phyloP scores from a whole-genome alignment of 2,888 invertebrate species.

The Anticlea derivata region DNA sequence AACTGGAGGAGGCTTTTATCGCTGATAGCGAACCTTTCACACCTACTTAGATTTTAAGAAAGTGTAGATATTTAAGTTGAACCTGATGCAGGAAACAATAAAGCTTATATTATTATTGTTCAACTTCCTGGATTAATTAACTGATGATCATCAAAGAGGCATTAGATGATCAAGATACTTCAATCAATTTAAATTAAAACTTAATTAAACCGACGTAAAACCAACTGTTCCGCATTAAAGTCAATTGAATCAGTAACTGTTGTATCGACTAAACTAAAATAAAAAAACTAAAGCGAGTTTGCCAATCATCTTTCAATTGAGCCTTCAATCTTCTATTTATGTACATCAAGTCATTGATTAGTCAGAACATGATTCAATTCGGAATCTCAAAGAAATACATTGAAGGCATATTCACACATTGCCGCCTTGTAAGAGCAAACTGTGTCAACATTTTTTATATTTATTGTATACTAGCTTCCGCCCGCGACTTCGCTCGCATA shows the following conservation, averaged over 20 bases:
- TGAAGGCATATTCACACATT: constrained; percentile 6
- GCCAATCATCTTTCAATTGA: constrained; percentile 25
- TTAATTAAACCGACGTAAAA: constrained; percentile 22
- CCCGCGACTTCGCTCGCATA: no score
- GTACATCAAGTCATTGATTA: constrained; percentile 19
- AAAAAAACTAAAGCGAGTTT: constrained; percentile 6
- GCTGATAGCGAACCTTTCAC: no score
- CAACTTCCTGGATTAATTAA: constrained; percentile 5
- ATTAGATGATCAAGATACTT: constrained; percentile 12
- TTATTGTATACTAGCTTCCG: constrained; percentile 17
- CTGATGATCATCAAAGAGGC: not conserved
- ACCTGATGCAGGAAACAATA: no score
- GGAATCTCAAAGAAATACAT: constrained; percentile 23
- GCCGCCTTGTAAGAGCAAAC: constrained; percentile 23
- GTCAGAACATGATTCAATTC: constrained; percentile 30
- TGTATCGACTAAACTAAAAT: constrained; percentile 20
- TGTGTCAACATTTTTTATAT: constrained; percentile 32
- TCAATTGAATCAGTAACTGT: constrained; percentile 37
- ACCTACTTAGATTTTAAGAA: no score
- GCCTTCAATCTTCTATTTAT: constrained; percentile 15
- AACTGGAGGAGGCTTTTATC: no score
- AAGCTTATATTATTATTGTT: no score
- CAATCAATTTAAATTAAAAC: constrained; percentile 18
- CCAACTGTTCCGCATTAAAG: constrained; percentile 41
- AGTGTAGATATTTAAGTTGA: no score